Evolutionary conservation across 2,888 invertebrate genomes (phyloP), one percentile per base, ranked within the genome.

Genomic region (Nymphalis polychloros): DNA sequence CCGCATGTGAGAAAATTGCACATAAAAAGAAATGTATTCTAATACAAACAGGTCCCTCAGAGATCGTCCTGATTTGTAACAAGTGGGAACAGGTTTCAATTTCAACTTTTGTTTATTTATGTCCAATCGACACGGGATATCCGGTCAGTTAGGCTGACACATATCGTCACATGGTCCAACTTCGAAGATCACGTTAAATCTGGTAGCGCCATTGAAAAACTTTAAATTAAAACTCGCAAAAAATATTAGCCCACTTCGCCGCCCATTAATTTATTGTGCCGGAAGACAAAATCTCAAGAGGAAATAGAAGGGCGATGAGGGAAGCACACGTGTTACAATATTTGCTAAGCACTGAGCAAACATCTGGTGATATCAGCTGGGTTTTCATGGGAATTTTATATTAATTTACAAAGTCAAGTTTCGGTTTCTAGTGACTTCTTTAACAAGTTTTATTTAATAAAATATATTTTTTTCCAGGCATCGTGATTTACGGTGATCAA

Each of bases 251-350:
- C 76, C 74, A 79, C 82, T 79, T 80, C 81, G 81, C 81, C 71
- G 83, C 76, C 86, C 84, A 88, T 89, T 89, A 91, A 90, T 90
- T 89, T 90, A 86, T 87, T 84, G 81, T 84, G 84, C 91, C 92
- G 92, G 92, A 92, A 92, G 92, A 90, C 89, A 84, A 91, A 90
- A 92, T 91, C 90, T 91, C 86, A 83, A 90, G 88, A 91, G 90
- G 92, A 92, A 91, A 90, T 89, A 89, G 87, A 87, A 86, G 88
- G 87, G 88, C 86, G 83, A 78, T 77, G 81, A 82, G 82, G 83
- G 78, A 77, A 73, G 87, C 91, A 91, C 92, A 92, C 92, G 92
- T 92, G 92, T 91, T 91, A 91, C 88, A 92, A 92, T 92, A 92
- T 92, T 92, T 92, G 89, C 91, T 85, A 83, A 87, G 85, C 84